phyloP scores from a whole-genome alignment of 2,797 vertebrate genomes.

The Pangasius sanitwongsei region DNA sequence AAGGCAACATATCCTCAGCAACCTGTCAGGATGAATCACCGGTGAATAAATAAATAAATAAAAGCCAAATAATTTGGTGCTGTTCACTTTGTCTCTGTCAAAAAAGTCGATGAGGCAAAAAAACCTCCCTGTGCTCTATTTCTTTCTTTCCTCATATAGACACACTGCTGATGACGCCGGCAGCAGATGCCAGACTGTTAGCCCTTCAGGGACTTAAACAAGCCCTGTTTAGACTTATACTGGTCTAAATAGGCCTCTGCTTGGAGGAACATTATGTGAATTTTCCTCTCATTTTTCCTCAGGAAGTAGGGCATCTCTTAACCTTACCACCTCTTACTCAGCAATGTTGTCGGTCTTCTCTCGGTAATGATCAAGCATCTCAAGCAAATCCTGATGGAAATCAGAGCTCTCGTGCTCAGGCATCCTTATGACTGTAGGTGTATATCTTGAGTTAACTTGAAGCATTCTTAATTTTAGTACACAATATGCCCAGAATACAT shows the following conservation, averaged over 20 bases:
- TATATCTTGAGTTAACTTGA: not conserved
- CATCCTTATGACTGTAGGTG: not conserved
- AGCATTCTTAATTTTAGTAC: too few species aligned
- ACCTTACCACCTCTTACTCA: constrained; percentile 1
- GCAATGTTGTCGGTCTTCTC: not conserved
- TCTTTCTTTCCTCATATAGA: constrained; percentile 39
- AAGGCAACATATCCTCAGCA: constrained; percentile 49
- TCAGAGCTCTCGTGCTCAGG: not conserved
- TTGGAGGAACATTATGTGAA: constrained; percentile 36
- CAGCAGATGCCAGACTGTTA: constrained; percentile 29
- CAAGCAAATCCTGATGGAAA: not conserved
- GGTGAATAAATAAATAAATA: constrained; percentile 21
- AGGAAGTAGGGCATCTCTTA: constrained; percentile 39
- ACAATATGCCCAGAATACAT: not conserved
- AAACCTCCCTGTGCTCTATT: constrained; percentile 18
- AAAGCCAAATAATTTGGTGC: constrained; percentile 32
- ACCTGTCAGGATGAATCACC: constrained; percentile 48
- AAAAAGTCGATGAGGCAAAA: constrained; percentile 25
- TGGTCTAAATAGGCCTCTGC: constrained; percentile 48
- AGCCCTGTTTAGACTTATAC: constrained; percentile 9
- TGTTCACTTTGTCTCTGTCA: constrained; percentile 46
- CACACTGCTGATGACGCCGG: constrained; percentile 25
- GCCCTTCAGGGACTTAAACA: constrained; percentile 30
- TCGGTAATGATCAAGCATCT: not conserved
- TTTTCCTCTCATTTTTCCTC: not conserved